These are phyloP conservation scores for Vanessa cardui DNA, from an alignment of 2,888 invertebrate genomes.

Conservation along the genomic window DNA sequence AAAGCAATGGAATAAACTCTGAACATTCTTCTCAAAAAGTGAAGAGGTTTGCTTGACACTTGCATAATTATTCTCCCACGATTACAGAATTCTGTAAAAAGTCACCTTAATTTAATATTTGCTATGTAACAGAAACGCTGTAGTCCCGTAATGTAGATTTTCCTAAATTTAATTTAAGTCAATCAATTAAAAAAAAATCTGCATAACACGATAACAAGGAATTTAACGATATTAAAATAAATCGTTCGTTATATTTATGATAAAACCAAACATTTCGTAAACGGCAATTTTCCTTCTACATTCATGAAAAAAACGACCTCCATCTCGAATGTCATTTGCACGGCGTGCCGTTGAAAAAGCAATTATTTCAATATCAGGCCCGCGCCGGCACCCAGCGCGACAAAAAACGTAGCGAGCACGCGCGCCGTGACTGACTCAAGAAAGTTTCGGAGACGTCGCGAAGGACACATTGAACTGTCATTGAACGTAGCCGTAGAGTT, in stretches of 20 bases:
- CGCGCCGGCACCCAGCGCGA: slow-evolving; percentile 59
- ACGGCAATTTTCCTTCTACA: slow-evolving; percentile 74
- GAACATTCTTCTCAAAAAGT: too few relatives aligned
- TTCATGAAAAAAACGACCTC: slow-evolving; percentile 69
- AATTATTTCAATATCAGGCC: slow-evolving; percentile 81
- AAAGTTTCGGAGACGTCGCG: slow-evolving; percentile 66
- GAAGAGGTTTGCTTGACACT: too few relatives aligned
- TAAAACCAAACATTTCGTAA: slow-evolving; percentile 73
- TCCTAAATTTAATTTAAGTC: too few relatives aligned
- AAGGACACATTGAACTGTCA: slow-evolving; percentile 54
- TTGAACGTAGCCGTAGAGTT: slow-evolving; percentile 18
- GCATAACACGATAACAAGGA: neutral
- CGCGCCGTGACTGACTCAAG: slow-evolving; percentile 72
- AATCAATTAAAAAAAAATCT: too few relatives aligned
- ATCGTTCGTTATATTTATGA: slow-evolving; percentile 43
- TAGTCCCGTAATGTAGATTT: too few relatives aligned
- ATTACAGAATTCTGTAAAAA: too few relatives aligned
- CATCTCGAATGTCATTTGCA: slow-evolving; percentile 83
- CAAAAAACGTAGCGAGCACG: slow-evolving; percentile 76
- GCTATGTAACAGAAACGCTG: too few relatives aligned
- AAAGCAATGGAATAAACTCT: too few relatives aligned
- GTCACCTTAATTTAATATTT: too few relatives aligned
- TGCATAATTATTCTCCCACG: too few relatives aligned
- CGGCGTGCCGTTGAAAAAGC: slow-evolving; percentile 81
- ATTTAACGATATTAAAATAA: slow-evolving; percentile 20